Percentiles rank a stretch among this genome's conserved stretches.
Evolutionary conservation across 2,888 invertebrate species (phyloP).

Genomic region (Erebia aethiops): DNA sequence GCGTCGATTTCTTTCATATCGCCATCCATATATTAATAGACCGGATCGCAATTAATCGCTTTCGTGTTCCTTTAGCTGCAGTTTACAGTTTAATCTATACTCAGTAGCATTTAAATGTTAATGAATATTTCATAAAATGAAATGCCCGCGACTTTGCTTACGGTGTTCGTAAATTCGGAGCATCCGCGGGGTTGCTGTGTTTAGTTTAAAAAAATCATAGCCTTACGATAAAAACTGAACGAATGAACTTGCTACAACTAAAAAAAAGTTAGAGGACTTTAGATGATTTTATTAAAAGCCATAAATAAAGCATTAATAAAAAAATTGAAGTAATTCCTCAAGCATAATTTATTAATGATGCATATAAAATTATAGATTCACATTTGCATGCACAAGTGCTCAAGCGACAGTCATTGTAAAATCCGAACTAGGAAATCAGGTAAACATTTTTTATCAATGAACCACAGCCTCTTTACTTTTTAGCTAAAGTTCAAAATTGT

Average conservation of each 20-base stretch:
- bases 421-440: slow-evolving; percentile 31
- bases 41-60: slow-evolving; percentile 14
- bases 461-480: slow-evolving; percentile 25
- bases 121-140: background rate
- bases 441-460: slow-evolving; percentile 28
- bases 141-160: too few species aligned
- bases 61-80: slow-evolving; percentile 8
- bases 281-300: too few species aligned
- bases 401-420: slow-evolving; percentile 41
- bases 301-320: too few species aligned
- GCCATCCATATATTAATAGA: slow-evolving; percentile 13
- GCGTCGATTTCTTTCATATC: slow-evolving; percentile 8
- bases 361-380: background rate
- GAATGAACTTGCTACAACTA: too few species aligned
- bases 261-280: too few species aligned
- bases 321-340: too few species aligned
- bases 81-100: background rate
- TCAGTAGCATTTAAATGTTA: slow-evolving; percentile 4
- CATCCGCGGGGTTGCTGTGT: too few species aligned
- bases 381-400: slow-evolving; percentile 34
- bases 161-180: too few species aligned
- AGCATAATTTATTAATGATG: too few species aligned
- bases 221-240: too few species aligned
- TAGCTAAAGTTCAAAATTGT: slow-evolving; percentile 34
- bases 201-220: too few species aligned